Conservation (phyloP, 2,888 invertebrate species). For the Xylophagus ater region DNA sequence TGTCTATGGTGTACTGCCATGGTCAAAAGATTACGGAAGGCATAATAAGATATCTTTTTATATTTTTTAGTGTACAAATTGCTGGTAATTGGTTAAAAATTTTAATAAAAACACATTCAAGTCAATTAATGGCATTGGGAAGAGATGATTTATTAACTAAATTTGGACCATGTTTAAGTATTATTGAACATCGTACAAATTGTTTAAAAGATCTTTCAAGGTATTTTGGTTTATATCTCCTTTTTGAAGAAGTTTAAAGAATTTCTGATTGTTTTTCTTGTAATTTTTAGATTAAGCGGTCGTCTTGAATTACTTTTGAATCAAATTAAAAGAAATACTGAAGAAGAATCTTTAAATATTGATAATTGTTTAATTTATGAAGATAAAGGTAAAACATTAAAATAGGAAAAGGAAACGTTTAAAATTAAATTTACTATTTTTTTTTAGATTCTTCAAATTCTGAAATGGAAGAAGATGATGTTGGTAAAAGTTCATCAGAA, state of each 20-base stretch:
- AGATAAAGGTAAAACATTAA: constrained; percentile 27
- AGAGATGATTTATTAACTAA: constrained; percentile 31
- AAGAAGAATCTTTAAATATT: constrained; percentile 27
- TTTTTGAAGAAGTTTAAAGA: constrained; percentile 19
- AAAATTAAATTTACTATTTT: background rate
- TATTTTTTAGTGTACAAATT: constrained; percentile 28
- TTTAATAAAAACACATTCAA: constrained; percentile 32
- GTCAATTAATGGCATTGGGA: constrained; percentile 36
- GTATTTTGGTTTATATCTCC: constrained; percentile 28
- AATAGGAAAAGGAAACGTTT: background rate
- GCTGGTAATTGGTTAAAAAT: constrained; percentile 32
- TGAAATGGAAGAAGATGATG: constrained; percentile 23
- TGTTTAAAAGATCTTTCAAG: constrained; percentile 33
- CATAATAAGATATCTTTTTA: too few relatives aligned
- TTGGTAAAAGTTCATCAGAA: constrained; percentile 20
- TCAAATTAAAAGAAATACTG: constrained; percentile 34
- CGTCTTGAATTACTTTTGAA: constrained; percentile 33
- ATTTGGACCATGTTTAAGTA: constrained; percentile 34
- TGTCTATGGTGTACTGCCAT: too few relatives aligned
- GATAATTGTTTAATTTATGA: constrained; percentile 30
- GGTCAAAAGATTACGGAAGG: too few relatives aligned
- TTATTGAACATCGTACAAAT: constrained; percentile 34
- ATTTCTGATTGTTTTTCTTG: constrained; percentile 16
- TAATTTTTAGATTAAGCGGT: constrained; percentile 31
- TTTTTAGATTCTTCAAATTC: constrained; percentile 21